phyloP scores from a whole-genome alignment of 2,113 vertebrate species.

The Agapornis roseicollis region DNA sequence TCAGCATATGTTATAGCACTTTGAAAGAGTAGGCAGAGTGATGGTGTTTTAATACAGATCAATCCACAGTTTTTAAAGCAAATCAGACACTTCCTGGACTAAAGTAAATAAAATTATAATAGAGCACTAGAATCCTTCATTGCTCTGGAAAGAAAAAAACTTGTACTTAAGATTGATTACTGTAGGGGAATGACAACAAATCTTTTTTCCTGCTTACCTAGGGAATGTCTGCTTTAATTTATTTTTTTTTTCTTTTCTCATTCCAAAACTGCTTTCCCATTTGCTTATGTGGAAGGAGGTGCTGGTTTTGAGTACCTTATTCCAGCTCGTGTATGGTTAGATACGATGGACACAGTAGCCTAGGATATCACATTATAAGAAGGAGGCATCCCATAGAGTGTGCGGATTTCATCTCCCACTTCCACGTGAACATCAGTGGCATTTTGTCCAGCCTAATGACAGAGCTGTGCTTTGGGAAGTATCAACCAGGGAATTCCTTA shows the following conservation, averaged over 20 bases:
- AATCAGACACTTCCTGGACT: constrained; percentile 39
- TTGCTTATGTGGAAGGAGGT: neutral
- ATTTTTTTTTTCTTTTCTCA: neutral
- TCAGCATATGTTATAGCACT: neutral
- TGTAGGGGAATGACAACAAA: constrained; percentile 58
- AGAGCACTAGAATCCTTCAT: constrained; percentile 25
- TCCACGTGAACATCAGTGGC: rapidly evolving
- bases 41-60: constrained; percentile 47
- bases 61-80: constrained; percentile 49
- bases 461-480: neutral
- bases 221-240: neutral
- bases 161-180: constrained; percentile 54
- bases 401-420: neutral
- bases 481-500: neutral
- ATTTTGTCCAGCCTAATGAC: neutral
- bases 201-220: constrained; percentile 14
- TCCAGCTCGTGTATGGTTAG: neutral
- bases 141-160: constrained; percentile 32
- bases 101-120: constrained; percentile 26
- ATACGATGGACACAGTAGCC: neutral
- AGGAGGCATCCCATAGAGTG: neutral
- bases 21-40: constrained; percentile 5
- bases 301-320: neutral
- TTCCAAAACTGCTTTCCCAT: neutral
- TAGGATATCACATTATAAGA: neutral